Evolutionary conservation across 2,113 vertebrate genomes (phyloP), one percentile per base, ranked within the genome.

Genomic region (Chascanopsetta lugubris): DNA sequence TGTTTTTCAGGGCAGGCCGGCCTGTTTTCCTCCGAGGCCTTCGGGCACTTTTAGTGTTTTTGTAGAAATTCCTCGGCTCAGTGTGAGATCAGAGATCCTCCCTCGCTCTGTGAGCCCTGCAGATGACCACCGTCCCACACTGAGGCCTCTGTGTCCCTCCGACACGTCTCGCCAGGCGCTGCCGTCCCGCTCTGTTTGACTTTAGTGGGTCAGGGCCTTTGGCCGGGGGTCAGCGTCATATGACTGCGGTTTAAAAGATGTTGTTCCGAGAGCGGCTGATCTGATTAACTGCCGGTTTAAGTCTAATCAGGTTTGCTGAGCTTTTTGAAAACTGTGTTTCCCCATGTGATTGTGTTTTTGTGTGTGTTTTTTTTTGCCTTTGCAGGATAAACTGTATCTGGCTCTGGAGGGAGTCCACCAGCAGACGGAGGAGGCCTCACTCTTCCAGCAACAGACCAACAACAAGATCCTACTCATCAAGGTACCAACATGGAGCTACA

Each of bases 381-480:
- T 82, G 22, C 30, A 92, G 91, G 85, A 88, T 17, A 89, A 91
- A 70, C 76, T 91, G 66, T 78, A 79, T 17, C 13, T 72, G 22
- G 83, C 85, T 47, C 66, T 92, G 5, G 67, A 87, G 64, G 79
- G 65, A 30, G 83, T 88, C 53, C 72, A 79, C 48, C 58, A 85
- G 1, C 91, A 91, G 78, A 72, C 75, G 0, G 81, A 88, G 61
- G 82, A 88, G 26, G 88, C 89, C 66, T 69, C 69, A 0, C 42
- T 73, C 20, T 88, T 82, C 75, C 88, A 88, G 38, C 85, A 38
- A 26, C 74, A 79, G 46, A 91, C 87, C 50, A 88, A 86, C 22
- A 84, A 92, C 3, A 90, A 85, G 75, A 90, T 89, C 69, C 83
- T 89, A 9, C 51, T 75, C 21, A 80, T 89, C 4, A 91, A 91